These are phyloP conservation scores for Noctua janthina DNA, from an alignment of 2,888 invertebrate genomes.

Conservation along the genomic window DNA sequence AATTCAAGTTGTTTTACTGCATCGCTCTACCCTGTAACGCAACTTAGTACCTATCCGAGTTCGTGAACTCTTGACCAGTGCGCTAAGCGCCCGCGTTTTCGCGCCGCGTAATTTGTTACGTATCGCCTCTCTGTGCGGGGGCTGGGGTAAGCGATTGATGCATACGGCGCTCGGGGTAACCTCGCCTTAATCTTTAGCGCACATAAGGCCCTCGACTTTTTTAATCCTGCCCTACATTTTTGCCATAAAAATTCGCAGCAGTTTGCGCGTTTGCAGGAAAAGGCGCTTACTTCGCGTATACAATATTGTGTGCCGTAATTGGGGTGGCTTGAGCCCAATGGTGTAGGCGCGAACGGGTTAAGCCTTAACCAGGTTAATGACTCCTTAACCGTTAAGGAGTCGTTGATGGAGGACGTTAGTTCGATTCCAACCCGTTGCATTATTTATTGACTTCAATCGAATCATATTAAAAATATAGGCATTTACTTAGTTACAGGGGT, in stretches of 20 bases:
- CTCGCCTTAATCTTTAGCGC: slow-evolving; percentile 22
- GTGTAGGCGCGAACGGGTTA: background rate
- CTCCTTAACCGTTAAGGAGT: background rate
- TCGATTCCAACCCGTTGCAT: background rate
- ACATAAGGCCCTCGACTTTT: background rate
- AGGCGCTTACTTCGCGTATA: background rate
- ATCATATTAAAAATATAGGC: background rate
- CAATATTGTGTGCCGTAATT: slow-evolving; percentile 19
- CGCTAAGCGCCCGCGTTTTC: too few species aligned
- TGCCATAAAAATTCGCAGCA: slow-evolving; percentile 3
- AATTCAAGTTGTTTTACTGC: too few species aligned
- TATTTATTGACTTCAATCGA: too few species aligned
- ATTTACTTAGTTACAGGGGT: background rate
- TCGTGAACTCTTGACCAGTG: too few species aligned
- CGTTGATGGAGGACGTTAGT: background rate
- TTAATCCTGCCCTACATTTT: background rate
- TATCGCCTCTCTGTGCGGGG: too few species aligned
- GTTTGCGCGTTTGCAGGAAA: background rate
- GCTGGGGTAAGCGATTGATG: too few species aligned
- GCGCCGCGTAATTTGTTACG: too few species aligned
- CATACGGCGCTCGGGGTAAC: too few species aligned
- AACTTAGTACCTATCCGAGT: too few species aligned
- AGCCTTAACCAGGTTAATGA: background rate
- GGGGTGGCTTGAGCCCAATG: background rate
- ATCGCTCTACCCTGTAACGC: too few species aligned